Percentiles rank a stretch among this genome's conserved stretches.
Evolutionary conservation across 1,140 invertebrate genomes (phyloP).

Genomic region (Heliconius hewitsoni): DNA sequence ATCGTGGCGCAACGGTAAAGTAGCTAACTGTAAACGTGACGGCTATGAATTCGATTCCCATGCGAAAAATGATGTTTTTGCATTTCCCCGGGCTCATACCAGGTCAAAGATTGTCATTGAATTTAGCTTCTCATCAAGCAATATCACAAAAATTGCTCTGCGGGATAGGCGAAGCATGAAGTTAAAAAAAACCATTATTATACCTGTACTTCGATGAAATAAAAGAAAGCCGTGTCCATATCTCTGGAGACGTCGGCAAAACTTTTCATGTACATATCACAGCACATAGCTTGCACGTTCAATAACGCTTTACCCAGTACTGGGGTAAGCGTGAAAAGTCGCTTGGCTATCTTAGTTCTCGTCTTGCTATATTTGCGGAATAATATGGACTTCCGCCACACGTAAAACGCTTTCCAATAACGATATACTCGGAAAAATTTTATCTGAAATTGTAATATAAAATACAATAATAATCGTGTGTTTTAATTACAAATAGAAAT

Average conservation of each 20-base stretch:
- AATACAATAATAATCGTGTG: background rate
- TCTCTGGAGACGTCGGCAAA: constrained; percentile 82
- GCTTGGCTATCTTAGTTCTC: constrained; percentile 83
- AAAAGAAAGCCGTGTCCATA: constrained; percentile 84
- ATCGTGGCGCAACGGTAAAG: too few species aligned
- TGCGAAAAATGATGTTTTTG: too few species aligned
- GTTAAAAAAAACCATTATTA: background rate
- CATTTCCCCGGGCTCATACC: too few species aligned
- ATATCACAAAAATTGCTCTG: too few species aligned
- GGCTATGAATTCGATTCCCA: too few species aligned
- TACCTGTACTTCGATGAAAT: constrained; percentile 85
- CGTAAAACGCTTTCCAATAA: constrained; percentile 91
- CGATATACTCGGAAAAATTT: constrained; percentile 87
- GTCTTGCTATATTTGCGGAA: constrained; percentile 85
- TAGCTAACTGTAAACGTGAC: too few species aligned
- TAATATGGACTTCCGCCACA: constrained; percentile 89
- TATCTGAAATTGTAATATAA: constrained; percentile 80
- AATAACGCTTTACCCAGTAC: constrained; percentile 86
- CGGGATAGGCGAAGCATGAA: too few species aligned
- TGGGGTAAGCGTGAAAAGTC: constrained; percentile 88
- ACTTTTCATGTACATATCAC: constrained; percentile 83
- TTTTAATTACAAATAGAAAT: background rate
- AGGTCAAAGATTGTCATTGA: too few species aligned
- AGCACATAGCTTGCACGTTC: constrained; percentile 86
- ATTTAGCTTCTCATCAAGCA: too few species aligned